These are phyloP conservation scores for Ptychoptera albimana DNA, from an alignment of 2,888 invertebrate genomes.

Conservation along the genomic window DNA sequence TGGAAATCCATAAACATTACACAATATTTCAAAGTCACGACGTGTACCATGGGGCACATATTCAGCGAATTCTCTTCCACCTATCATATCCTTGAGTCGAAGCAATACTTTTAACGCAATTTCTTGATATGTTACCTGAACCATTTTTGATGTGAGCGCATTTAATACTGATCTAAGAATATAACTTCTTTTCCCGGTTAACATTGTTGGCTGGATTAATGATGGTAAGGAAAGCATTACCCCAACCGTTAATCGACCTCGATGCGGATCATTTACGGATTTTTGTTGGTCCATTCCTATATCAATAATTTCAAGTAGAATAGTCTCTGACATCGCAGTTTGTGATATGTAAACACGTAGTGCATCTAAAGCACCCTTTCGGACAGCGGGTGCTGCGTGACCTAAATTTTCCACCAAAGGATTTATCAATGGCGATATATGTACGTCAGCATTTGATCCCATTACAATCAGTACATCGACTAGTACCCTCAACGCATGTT, in stretches of 20 bases:
- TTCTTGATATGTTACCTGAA: slow-evolving; percentile 46
- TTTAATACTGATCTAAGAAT: slow-evolving; percentile 37
- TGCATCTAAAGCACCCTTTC: slow-evolving; percentile 64
- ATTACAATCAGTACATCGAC: slow-evolving; percentile 64
- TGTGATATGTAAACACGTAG: slow-evolving; percentile 54
- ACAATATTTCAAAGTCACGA: slow-evolving; percentile 40
- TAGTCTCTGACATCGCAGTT: slow-evolving; percentile 48
- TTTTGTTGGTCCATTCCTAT: slow-evolving; percentile 40
- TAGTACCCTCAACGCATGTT: slow-evolving; percentile 64
- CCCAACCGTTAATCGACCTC: slow-evolving; percentile 43
- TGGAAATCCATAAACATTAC: slow-evolving; percentile 38
- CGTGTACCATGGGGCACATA: slow-evolving; percentile 35
- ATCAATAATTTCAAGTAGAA: slow-evolving; percentile 45
- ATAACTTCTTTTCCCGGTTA: slow-evolving; percentile 32
- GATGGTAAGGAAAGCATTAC: slow-evolving; percentile 48
- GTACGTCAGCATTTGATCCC: slow-evolving; percentile 47
- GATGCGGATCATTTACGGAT: slow-evolving; percentile 33
- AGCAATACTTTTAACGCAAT: slow-evolving; percentile 49
- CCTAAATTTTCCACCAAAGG: slow-evolving; percentile 65
- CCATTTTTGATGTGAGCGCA: slow-evolving; percentile 38
- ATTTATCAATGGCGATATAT: slow-evolving; percentile 44
- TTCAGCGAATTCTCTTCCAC: slow-evolving; percentile 45
- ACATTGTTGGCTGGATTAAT: slow-evolving; percentile 37
- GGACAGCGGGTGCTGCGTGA: slow-evolving; percentile 61
- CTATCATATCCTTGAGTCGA: slow-evolving; percentile 52